Conservation (phyloP, 2,888 invertebrate species). For the Euclidia mi region DNA sequence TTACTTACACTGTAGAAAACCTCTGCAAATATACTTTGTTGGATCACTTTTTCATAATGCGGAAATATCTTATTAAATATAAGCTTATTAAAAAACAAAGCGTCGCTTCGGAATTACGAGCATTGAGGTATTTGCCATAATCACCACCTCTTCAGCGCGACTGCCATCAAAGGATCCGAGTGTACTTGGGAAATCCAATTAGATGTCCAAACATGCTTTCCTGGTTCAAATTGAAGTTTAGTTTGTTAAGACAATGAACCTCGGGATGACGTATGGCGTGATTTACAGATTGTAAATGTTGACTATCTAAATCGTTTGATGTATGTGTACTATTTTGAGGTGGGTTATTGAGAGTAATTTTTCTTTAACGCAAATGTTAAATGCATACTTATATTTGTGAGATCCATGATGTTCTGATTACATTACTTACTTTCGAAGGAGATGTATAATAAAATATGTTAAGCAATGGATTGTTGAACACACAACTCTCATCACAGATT, state of each 20-base stretch:
- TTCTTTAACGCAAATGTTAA: too few species aligned
- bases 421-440: too few species aligned
- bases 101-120: slow-evolving; percentile 23
- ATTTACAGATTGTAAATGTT: not conserved
- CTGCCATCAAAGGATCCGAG: slow-evolving; percentile 31
- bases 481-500: too few species aligned
- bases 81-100: slow-evolving; percentile 34
- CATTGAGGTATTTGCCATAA: slow-evolving; percentile 28
- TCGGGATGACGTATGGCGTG: not conserved
- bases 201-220: slow-evolving; percentile 17
- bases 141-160: slow-evolving; percentile 14
- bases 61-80: slow-evolving; percentile 21
- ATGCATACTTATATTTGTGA: too few species aligned
- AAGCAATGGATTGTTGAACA: too few species aligned
- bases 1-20: not conserved
- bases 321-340: too few species aligned
- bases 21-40: not conserved
- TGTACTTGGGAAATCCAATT: slow-evolving; percentile 25
- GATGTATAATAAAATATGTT: too few species aligned
- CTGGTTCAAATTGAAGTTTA: slow-evolving; percentile 14
- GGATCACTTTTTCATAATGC: slow-evolving; percentile 10
- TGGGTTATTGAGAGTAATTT: too few species aligned
- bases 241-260: slow-evolving; percentile 25
- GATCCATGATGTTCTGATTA: too few species aligned
- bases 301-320: not conserved